Evolutionary conservation across 2,113 vertebrate species (phyloP).

Genomic region (Genyomyrus donnyi): DNA sequence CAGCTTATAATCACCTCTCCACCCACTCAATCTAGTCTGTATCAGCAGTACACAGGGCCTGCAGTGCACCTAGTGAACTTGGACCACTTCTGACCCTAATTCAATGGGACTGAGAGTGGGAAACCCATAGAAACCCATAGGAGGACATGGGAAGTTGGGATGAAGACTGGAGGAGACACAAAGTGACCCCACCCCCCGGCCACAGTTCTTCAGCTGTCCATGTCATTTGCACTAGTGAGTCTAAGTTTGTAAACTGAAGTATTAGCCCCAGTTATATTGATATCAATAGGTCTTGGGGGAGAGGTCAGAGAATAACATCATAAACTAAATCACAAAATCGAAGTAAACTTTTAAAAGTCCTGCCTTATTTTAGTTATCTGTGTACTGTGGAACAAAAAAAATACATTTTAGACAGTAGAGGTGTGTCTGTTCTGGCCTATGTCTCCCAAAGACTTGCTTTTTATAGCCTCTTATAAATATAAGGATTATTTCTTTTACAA

Average conservation of each 20-base stretch:
- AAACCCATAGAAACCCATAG: too few relatives aligned
- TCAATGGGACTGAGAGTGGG: not conserved
- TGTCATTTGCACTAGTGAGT: not conserved
- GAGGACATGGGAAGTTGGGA: not conserved
- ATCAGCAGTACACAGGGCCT: not conserved
- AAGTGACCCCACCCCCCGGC: not conserved
- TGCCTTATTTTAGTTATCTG: not conserved
- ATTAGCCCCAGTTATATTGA: not conserved
- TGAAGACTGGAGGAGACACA: not conserved
- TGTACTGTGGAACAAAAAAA: not conserved
- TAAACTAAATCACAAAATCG: not conserved
- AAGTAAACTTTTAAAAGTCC: not conserved
- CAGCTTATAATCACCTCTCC: not conserved
- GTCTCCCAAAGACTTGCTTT: not conserved
- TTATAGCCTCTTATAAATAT: not conserved
- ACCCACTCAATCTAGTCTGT: not conserved
- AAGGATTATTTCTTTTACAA: not conserved
- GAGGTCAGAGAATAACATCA: not conserved
- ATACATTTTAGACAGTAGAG: not conserved
- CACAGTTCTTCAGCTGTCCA: not conserved
- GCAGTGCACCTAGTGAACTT: not conserved
- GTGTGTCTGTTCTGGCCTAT: not conserved
- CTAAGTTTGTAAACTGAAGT: not conserved
- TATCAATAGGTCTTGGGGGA: not conserved
- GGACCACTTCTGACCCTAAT: not conserved